Conservation (phyloP, 2,797 vertebrate species). For the Acomys russatus region DNA sequence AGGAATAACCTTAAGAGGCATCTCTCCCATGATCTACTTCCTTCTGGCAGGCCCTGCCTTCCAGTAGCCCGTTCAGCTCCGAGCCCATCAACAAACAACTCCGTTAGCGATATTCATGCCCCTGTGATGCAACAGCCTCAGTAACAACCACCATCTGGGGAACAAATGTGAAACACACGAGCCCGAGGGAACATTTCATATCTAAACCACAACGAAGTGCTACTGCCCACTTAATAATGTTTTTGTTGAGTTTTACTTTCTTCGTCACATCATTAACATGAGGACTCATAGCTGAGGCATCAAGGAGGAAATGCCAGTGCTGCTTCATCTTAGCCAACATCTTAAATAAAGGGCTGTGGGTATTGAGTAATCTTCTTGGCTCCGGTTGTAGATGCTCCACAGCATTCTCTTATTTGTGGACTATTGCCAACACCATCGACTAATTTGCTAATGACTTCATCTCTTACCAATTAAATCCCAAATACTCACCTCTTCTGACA, state of each 20-base stretch:
- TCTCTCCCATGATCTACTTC: not conserved
- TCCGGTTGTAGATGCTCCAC: not conserved
- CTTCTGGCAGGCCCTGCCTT: not conserved
- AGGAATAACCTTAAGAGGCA: not conserved
- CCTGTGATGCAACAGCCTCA: not conserved
- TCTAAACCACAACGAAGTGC: not conserved
- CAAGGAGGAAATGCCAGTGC: not conserved
- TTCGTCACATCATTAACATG: constrained; percentile 31
- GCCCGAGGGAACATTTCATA: not conserved
- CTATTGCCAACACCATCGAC: not conserved
- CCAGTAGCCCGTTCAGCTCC: not conserved
- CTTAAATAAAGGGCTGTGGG: not conserved
- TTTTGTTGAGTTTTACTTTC: constrained; percentile 46
- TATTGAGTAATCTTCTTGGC: constrained; percentile 39
- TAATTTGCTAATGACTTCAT: constrained; percentile 34
- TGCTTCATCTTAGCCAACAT: constrained; percentile 3
- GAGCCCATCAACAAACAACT: not conserved
- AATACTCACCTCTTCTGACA: not conserved
- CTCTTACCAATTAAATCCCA: not conserved
- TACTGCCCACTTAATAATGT: constrained; percentile 26
- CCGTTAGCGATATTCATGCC: not conserved
- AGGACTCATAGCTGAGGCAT: not conserved
- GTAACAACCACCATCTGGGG: not conserved
- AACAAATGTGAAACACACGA: not conserved
- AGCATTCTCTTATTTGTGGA: not conserved